Evolutionary conservation across 1,140 invertebrate species (phyloP).

Genomic region (Psilanteris sp.): DNA sequence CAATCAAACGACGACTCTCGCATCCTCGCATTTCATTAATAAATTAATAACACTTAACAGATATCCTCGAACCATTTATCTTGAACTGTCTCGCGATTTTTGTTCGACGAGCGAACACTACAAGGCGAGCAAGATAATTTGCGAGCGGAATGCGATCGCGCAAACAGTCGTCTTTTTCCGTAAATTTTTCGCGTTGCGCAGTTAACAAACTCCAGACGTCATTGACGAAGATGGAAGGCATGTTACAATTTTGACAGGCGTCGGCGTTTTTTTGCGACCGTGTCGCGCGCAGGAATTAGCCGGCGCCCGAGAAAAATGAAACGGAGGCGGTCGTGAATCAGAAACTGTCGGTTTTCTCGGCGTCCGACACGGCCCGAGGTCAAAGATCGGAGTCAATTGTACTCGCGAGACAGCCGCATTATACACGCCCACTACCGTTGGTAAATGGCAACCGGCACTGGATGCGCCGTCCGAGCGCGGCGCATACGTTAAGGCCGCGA

Average conservation of each 20-base stretch:
- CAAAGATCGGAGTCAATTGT: conserved; percentile 60
- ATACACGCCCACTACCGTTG: conserved; percentile 51
- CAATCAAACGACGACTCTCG: neutral
- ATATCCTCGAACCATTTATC: conserved; percentile 21
- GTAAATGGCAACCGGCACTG: conserved; percentile 14
- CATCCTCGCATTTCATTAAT: conserved; percentile 21
- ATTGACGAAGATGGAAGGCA: conserved; percentile 12
- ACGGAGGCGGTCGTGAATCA: conserved; percentile 58
- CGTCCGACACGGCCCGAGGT: conserved; percentile 41
- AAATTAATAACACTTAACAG: conserved; percentile 33
- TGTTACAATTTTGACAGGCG: conserved; percentile 9
- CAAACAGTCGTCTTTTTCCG: conserved; percentile 27
- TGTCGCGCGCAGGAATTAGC: no score
- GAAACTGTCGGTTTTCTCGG: conserved; percentile 43
- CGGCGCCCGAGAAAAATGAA: conserved; percentile 30
- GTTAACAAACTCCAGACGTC: conserved; percentile 6
- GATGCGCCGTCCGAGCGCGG: conserved; percentile 27
- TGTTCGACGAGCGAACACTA: conserved; percentile 1
- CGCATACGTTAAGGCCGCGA: conserved; percentile 16
- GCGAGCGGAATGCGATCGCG: conserved; percentile 26
- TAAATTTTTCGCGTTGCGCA: conserved; percentile 9
- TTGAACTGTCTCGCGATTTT: conserved; percentile 22
- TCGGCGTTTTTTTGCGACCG: conserved; percentile 1
- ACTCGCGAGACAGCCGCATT: conserved; percentile 51
- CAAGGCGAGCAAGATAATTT: conserved; percentile 45